phyloP scores from a whole-genome alignment of 2,113 vertebrate species.

The Nesoenas mayeri region DNA sequence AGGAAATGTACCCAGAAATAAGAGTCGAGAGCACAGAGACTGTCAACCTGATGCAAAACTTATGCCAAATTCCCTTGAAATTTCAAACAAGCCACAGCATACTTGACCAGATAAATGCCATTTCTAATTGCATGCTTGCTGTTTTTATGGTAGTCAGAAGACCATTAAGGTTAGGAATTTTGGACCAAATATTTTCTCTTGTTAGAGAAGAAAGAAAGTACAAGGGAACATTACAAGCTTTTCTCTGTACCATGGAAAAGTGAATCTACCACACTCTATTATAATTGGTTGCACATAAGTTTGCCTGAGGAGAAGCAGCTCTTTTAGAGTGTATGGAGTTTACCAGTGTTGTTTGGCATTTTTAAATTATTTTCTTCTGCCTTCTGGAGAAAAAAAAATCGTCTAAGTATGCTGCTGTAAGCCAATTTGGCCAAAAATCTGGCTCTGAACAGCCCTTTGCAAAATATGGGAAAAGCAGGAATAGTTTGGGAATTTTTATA shows the following conservation, averaged over 20 bases:
- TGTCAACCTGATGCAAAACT: background rate
- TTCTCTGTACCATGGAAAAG: background rate
- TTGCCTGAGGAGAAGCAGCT: background rate
- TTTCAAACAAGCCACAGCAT: background rate
- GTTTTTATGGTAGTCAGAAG: background rate
- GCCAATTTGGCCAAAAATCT: background rate
- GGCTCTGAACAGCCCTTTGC: background rate
- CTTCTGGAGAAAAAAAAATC: background rate
- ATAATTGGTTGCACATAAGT: background rate
- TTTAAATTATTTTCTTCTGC: background rate
- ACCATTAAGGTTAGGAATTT: background rate
- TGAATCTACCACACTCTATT: background rate
- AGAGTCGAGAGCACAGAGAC: background rate
- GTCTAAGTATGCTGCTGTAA: background rate
- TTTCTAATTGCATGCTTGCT: background rate
- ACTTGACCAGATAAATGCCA: background rate
- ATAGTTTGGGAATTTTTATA: background rate
- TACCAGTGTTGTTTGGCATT: background rate
- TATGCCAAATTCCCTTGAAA: background rate
- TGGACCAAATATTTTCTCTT: background rate
- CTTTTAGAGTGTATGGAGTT: background rate
- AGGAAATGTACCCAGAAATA: background rate
- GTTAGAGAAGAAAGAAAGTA: background rate
- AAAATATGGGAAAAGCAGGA: background rate
- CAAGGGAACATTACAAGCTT: rapidly evolving